Percentiles rank a stretch among this genome's conserved stretches.
Conservation (phyloP, 2,113 vertebrate genomes). For the Narcine bancroftii region DNA sequence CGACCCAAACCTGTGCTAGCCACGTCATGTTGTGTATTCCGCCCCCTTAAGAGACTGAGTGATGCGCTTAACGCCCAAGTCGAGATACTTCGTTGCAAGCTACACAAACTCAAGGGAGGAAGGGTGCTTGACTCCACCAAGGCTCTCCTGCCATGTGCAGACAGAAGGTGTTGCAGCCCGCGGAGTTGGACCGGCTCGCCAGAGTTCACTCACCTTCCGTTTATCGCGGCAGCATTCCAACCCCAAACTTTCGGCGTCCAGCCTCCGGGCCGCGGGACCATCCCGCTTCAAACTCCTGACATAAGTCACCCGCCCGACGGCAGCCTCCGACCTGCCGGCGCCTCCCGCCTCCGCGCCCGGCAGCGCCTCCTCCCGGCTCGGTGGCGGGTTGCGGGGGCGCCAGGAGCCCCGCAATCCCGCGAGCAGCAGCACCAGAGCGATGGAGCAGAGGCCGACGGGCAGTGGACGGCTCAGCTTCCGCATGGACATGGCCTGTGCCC, state of each 20-base stretch:
- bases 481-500: background rate
- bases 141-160: background rate
- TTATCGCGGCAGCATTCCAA: constrained; percentile 26
- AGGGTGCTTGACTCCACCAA: background rate
- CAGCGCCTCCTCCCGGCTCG: background rate
- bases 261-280: background rate
- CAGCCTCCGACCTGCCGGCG: constrained; percentile 24
- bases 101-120: too few relatives aligned
- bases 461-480: background rate
- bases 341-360: background rate
- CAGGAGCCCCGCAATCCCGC: background rate
- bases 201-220: constrained; percentile 53
- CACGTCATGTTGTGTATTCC: background rate
- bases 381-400: too few relatives aligned
- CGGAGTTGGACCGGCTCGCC: too few relatives aligned
- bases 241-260: background rate
- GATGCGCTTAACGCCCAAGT: too few relatives aligned
- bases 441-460: background rate
- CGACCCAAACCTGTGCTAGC: background rate
- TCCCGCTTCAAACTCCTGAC: constrained; percentile 46
- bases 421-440: background rate
- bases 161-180: too few relatives aligned
- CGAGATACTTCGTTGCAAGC: too few relatives aligned
- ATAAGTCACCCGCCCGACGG: constrained; percentile 55
- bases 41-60: too few relatives aligned